phyloP scores from a whole-genome alignment of 2,888 invertebrate genomes.

The Drosophila borealis region DNA sequence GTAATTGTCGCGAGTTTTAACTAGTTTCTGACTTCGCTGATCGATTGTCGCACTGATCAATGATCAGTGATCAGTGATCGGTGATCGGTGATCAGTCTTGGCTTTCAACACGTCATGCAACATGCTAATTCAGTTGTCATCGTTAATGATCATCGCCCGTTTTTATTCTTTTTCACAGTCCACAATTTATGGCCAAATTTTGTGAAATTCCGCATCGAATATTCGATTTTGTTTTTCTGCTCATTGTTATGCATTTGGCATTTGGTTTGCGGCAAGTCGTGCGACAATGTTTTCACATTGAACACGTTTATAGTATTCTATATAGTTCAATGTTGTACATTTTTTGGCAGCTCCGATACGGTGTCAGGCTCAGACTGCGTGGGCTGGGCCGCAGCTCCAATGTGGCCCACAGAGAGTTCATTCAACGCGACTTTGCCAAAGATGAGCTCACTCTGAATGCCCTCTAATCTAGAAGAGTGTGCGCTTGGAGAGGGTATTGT shows the following conservation, averaged over 20 bases:
- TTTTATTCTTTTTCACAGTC: slow-evolving; percentile 22
- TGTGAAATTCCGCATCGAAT: slow-evolving; percentile 64
- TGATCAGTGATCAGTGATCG: slow-evolving; percentile 35
- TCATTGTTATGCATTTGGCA: slow-evolving; percentile 65
- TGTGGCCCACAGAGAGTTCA: slow-evolving; percentile 55
- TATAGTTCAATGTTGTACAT: slow-evolving; percentile 69
- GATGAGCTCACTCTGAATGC: slow-evolving; percentile 30
- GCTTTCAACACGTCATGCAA: slow-evolving; percentile 25
- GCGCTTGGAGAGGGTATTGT: not conserved
- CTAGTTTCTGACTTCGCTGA: slow-evolving; percentile 32
- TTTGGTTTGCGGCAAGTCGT: slow-evolving; percentile 52
- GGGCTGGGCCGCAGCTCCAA: slow-evolving; percentile 31
- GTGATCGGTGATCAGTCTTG: slow-evolving; percentile 19
- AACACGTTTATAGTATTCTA: slow-evolving; percentile 52
- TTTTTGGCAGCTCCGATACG: slow-evolving; percentile 51
- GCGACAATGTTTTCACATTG: slow-evolving; percentile 61
- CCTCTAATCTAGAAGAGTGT: not conserved
- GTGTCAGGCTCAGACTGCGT: slow-evolving; percentile 35
- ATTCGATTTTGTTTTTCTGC: slow-evolving; percentile 9
- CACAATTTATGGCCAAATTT: slow-evolving; percentile 46
- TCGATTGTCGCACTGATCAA: slow-evolving; percentile 6
- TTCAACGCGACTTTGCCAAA: slow-evolving; percentile 12
- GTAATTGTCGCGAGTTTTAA: slow-evolving; percentile 47
- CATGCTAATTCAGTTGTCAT: slow-evolving; percentile 35
- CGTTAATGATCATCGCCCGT: slow-evolving; percentile 22